Evolutionary conservation across 2,888 invertebrate species (phyloP).

Genomic region (Polyommatus iphigenia): DNA sequence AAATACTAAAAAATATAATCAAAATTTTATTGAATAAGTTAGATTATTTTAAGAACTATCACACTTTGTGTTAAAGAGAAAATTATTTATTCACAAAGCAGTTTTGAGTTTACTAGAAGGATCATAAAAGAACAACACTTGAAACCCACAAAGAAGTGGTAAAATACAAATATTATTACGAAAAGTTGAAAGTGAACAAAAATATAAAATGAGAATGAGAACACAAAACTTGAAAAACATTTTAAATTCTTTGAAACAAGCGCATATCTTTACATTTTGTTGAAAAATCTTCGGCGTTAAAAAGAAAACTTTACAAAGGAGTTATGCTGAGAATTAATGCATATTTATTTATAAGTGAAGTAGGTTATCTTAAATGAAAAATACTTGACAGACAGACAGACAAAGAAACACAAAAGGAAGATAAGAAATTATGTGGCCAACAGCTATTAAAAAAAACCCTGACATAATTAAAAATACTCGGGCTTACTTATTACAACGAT

Average conservation of each 20-base stretch:
- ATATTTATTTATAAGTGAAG: conserved; percentile 2
- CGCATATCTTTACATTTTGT: conserved; percentile 8
- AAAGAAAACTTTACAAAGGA: conserved; percentile 6
- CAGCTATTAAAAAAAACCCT: neutral
- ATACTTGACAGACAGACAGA: neutral
- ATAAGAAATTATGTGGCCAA: neutral
- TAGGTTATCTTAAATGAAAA: neutral
- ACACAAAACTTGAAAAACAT: conserved; percentile 13
- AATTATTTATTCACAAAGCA: conserved; percentile 4
- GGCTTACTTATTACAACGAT: no score
- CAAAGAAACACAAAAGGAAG: neutral
- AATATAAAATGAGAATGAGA: neutral
- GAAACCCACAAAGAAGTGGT: neutral
- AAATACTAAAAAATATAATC: no score
- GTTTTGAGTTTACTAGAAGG: neutral
- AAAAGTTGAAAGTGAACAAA: neutral
- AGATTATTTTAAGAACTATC: neutral
- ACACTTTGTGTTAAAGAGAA: neutral
- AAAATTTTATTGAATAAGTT: no score
- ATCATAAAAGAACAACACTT: neutral
- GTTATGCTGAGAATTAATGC: neutral
- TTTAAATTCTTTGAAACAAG: neutral
- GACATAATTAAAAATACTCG: no score
- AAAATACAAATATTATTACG: neutral
- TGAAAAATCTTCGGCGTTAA: conserved; percentile 1